phyloP scores from a whole-genome alignment of 1,140 invertebrate genomes.

The Oncopodura yosiiana region DNA sequence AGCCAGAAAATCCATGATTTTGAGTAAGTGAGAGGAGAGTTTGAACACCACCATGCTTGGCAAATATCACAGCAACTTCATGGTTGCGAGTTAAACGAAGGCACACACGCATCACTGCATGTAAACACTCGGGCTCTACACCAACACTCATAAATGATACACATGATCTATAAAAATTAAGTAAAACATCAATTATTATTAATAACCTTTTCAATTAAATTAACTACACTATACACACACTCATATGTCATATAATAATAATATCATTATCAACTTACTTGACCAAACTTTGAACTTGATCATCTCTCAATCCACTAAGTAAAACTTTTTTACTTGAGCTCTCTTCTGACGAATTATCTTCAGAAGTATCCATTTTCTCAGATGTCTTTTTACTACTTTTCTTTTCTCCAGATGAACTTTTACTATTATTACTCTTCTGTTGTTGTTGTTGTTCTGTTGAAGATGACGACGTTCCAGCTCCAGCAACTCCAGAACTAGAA shows the following conservation, averaged over 20 bases:
- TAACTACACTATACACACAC: background rate
- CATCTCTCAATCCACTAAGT: slow-evolving; percentile 41
- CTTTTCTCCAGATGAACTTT: slow-evolving; percentile 37
- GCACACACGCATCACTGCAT: slow-evolving; percentile 66
- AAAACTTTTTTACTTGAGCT: slow-evolving; percentile 32
- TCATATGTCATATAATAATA: background rate
- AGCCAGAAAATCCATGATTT: slow-evolving; percentile 62
- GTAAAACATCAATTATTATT: background rate
- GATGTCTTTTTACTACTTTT: slow-evolving; percentile 43
- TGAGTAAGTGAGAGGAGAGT: slow-evolving; percentile 61
- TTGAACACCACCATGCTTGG: slow-evolving; percentile 60
- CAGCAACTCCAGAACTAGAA: too few species aligned
- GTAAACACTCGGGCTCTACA: slow-evolving; percentile 64
- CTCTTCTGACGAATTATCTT: slow-evolving; percentile 26
- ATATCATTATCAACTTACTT: slow-evolving; percentile 32
- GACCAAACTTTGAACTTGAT: slow-evolving; percentile 41
- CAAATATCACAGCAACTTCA: slow-evolving; percentile 63
- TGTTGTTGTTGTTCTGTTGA: too few species aligned
- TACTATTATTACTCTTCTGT: background rate
- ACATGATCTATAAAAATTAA: slow-evolving; percentile 47
- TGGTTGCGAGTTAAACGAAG: slow-evolving; percentile 67
- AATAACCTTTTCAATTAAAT: background rate
- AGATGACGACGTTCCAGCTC: too few species aligned
- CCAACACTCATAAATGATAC: slow-evolving; percentile 58
- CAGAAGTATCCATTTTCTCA: slow-evolving; percentile 38